phyloP scores from a whole-genome alignment of 2,113 vertebrate species.

The Podiceps cristatus region DNA sequence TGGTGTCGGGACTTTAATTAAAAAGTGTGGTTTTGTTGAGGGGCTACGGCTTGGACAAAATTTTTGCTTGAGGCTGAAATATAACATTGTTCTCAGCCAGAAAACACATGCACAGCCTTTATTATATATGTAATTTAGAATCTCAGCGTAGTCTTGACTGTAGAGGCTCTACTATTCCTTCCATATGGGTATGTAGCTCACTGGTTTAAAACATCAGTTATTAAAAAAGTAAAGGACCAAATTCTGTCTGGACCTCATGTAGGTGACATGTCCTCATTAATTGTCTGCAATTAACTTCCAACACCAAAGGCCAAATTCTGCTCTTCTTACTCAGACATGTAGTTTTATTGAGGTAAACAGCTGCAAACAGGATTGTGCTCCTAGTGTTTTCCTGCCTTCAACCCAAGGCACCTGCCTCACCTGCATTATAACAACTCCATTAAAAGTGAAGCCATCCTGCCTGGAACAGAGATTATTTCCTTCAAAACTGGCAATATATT shows the following conservation, averaged over 20 bases:
- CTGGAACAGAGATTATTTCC: not conserved
- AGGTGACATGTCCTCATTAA: not conserved
- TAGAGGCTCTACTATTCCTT: not conserved
- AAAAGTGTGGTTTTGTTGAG: constrained; percentile 31
- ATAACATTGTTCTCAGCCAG: not conserved
- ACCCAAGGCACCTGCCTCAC: not conserved
- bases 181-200: not conserved
- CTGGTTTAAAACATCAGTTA: not conserved
- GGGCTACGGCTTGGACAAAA: not conserved
- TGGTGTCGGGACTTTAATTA: constrained; percentile 53
- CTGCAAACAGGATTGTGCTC: not conserved
- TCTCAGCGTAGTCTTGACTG: not conserved
- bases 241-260: not conserved
- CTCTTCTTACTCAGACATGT: not conserved
- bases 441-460: not conserved
- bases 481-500: not conserved
- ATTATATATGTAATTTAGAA: constrained; percentile 7
- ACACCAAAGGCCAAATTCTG: not conserved
- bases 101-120: constrained; percentile 4
- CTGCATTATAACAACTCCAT: not conserved
- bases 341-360: not conserved
- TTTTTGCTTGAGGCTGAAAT: constrained; percentile 47
- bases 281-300: not conserved
- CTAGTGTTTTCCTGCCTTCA: not conserved
- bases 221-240: not conserved